Base-by-base conservation (phyloP, 53 echinoderm and acorn worm genomes). In the Henricia sp. region DNA sequence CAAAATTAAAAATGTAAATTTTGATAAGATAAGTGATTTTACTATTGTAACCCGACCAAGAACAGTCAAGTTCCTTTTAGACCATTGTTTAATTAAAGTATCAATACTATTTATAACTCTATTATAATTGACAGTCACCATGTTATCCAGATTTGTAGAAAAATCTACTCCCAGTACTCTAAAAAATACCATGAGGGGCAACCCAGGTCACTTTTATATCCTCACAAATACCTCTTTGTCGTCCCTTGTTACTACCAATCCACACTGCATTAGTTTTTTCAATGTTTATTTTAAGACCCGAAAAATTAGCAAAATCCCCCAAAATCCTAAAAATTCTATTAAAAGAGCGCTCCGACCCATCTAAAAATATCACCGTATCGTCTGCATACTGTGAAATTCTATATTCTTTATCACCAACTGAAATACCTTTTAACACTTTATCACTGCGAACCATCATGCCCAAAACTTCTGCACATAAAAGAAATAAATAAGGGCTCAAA, bases 341-440 rank as follows among this genome's bases (percentile, higher is more conserved):
- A 41, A 70, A 42, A 8, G 0, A 23, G 3, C 8, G 20, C 44
- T 44, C 41, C 9, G 46, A 70, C 0, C 26, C 39, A 1, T 70
- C 26, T 41, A 70, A 44, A 44, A 70, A 26, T 23, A 41, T 10
- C 25, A 44, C 70, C 6, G 46, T 70, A 10, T 70, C 70, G 25
- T 70, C 70, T 41, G 70, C 70, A 44, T 70, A 70, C 44, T 70
- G 70, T 26, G 70, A 70, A 36, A 70, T 14, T 46, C 70, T 70
- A 30, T 42, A 70, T 70, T 70, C 41, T 13, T 10, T 12, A 3
- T 38, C 33, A 5, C 37, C 40, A 33, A 30, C 21, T 9, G 21
- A 36, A 30, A 67, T 17, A 19, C 67, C 67, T 37, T 67, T 67
- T 21, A 67, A 38, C 13, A 16, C 14, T 35, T 33, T 67, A 35